These are phyloP conservation scores for Ophion slaviceki DNA, from an alignment of 2,888 invertebrate genomes.

Conservation along the genomic window DNA sequence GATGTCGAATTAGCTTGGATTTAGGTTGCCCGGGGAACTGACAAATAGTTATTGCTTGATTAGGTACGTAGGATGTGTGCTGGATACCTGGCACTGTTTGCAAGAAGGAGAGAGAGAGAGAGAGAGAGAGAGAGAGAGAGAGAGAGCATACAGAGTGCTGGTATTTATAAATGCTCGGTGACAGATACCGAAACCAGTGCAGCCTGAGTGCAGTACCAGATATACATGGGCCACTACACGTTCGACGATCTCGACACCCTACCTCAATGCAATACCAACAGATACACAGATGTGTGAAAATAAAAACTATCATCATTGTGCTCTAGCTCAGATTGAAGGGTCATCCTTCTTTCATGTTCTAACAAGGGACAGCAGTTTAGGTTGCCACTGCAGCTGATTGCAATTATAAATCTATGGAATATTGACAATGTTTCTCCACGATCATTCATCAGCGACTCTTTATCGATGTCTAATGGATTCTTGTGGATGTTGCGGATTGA, in stretches of 20 bases:
- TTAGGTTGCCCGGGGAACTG: constrained; percentile 83
- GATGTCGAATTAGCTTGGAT: constrained; percentile 84
- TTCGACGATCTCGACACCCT: neutral
- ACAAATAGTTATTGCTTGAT: constrained; percentile 84
- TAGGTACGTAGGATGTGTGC: constrained; percentile 74
- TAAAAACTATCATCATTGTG: neutral
- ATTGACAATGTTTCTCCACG: neutral
- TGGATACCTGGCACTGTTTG: constrained; percentile 59
- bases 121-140: too few species aligned
- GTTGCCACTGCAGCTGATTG: neutral
- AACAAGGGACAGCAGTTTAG: neutral
- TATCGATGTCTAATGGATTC: too few species aligned
- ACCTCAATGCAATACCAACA: neutral
- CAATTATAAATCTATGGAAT: neutral
- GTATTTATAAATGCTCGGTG: constrained; percentile 30
- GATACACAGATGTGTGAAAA: neutral
- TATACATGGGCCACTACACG: neutral
- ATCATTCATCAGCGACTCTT: too few species aligned
- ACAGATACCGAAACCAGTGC: constrained; percentile 42
- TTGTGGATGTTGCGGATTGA: too few species aligned
- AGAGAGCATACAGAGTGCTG: constrained; percentile 17
- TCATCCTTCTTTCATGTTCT: neutral
- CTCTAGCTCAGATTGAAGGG: neutral
- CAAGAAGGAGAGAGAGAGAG: constrained; percentile 12
- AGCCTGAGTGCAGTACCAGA: constrained; percentile 33